These are phyloP conservation scores for Patella ulyssiponensis DNA, from an alignment of 2,888 invertebrate genomes.

Conservation along the genomic window DNA sequence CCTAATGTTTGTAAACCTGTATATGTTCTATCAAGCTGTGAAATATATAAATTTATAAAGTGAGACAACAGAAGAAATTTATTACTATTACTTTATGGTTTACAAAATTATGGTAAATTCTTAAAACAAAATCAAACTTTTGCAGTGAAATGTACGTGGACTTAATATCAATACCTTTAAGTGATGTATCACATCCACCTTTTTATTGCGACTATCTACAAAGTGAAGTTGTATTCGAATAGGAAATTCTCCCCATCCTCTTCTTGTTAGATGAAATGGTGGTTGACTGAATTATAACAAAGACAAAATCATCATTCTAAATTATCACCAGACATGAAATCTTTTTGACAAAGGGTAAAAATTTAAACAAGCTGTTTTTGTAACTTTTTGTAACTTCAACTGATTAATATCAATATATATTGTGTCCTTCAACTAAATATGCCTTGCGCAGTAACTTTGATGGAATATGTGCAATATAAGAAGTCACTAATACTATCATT, in stretches of 20 bases:
- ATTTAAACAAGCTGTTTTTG: too few species aligned
- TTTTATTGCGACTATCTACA: conserved; percentile 81
- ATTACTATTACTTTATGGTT: not conserved
- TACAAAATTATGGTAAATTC: too few species aligned
- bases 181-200: conserved; percentile 83
- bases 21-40: conserved; percentile 85
- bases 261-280: conserved; percentile 87
- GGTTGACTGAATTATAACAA: conserved; percentile 76
- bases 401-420: too few species aligned
- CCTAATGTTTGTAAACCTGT: conserved; percentile 89
- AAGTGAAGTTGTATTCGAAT: conserved; percentile 87
- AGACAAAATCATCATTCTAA: not conserved
- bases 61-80: not conserved
- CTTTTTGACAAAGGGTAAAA: too few species aligned
- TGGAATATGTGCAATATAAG: too few species aligned
- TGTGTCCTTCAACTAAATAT: too few species aligned
- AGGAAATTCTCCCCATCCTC: conserved; percentile 95
- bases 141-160: too few species aligned
- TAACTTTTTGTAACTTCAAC: too few species aligned
- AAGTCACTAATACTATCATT: too few species aligned
- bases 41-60: conserved; percentile 43
- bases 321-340: too few species aligned
- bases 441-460: too few species aligned
- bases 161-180: conserved; percentile 63
- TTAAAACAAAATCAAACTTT: too few species aligned